These are phyloP conservation scores for Hybos culiciformis DNA, from an alignment of 2,888 invertebrate species.

Conservation along the genomic window DNA sequence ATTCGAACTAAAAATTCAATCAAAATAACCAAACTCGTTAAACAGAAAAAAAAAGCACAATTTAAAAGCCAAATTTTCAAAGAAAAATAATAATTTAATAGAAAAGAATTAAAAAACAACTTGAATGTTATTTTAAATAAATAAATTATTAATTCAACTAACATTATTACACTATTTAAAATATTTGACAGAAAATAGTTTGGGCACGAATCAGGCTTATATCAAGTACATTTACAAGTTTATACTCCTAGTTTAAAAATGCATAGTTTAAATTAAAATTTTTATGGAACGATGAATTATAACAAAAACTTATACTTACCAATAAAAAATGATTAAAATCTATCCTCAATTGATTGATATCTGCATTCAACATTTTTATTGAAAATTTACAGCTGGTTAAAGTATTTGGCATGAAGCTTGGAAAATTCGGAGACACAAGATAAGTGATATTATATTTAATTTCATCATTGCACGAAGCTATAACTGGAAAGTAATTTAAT, in stretches of 20 bases:
- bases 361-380: constrained; percentile 60
- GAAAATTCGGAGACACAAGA: constrained; percentile 69
- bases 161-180: neutral
- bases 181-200: no score
- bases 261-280: no score
- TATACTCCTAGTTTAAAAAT: no score
- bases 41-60: no score
- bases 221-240: no score
- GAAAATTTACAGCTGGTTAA: constrained; percentile 55
- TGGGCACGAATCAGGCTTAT: no score
- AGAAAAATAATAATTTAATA: no score
- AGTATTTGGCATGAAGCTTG: constrained; percentile 51
- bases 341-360: constrained; percentile 68
- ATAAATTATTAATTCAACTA: neutral
- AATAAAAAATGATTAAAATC: constrained; percentile 74
- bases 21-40: no score
- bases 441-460: constrained; percentile 69
- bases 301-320: constrained; percentile 42
- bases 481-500: constrained; percentile 41
- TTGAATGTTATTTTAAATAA: neutral
- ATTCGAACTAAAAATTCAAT: no score
- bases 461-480: constrained; percentile 56
- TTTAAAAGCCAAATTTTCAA: no score
- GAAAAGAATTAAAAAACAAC: no score
- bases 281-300: no score